Evolutionary conservation across 2,888 invertebrate species (phyloP).

Genomic region (Marasmarcha lunaedactyla): DNA sequence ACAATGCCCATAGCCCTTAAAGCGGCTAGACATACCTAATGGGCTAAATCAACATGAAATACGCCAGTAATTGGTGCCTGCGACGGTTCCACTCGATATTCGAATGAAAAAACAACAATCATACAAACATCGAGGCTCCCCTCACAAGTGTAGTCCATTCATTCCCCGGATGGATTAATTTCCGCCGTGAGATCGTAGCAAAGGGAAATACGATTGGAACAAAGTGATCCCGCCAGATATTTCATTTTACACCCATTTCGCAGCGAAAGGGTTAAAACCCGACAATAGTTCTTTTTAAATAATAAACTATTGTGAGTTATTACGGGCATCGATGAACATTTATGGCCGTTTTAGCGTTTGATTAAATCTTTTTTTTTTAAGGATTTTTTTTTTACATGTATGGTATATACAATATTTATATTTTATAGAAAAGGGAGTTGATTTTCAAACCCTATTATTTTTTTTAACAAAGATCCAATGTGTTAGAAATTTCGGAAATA

Average conservation of each 20-base stretch:
- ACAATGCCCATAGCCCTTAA: too few species aligned
- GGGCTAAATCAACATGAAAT: neutral
- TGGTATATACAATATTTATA: too few species aligned
- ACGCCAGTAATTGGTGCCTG: neutral
- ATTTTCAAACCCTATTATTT: too few species aligned
- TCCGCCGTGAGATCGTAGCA: constrained; percentile 62
- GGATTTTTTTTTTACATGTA: too few species aligned
- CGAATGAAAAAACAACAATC: constrained; percentile 31
- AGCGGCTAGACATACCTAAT: neutral
- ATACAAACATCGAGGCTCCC: constrained; percentile 28
- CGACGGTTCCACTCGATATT: neutral
- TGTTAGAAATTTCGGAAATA: too few species aligned
- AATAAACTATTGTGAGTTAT: too few species aligned
- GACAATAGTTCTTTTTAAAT: too few species aligned
- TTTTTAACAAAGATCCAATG: too few species aligned
- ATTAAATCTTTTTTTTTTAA: too few species aligned
- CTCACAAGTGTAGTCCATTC: constrained; percentile 63
- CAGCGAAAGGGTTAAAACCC: constrained; percentile 30
- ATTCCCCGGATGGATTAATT: constrained; percentile 67
- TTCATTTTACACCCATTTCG: constrained; percentile 46
- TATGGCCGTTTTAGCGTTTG: too few species aligned
- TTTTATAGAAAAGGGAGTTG: too few species aligned
- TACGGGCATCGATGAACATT: too few species aligned
- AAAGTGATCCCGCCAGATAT: constrained; percentile 44
- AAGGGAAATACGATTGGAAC: constrained; percentile 65